These are phyloP conservation scores for Tetragonula carbonaria DNA, from an alignment of 2,888 invertebrate genomes.

Conservation along the genomic window DNA sequence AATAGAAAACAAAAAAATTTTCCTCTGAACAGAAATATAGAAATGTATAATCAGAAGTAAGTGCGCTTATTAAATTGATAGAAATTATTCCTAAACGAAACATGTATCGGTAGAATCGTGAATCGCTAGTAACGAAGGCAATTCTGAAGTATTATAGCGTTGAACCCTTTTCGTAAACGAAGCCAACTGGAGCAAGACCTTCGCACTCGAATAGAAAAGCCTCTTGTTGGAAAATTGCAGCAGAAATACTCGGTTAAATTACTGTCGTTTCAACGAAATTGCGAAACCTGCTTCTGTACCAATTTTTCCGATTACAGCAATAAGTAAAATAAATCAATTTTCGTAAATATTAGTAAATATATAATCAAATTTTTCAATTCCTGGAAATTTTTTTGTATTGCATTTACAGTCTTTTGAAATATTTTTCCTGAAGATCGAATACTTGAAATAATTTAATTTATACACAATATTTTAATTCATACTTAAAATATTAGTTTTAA, in stretches of 20 bases:
- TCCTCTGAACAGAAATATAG: neutral
- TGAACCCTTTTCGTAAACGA: neutral
- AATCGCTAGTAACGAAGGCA: constrained; percentile 8
- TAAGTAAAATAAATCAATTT: too few species aligned
- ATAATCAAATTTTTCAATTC: too few species aligned
- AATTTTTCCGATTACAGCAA: neutral
- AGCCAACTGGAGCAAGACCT: constrained; percentile 1
- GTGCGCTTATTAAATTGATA: neutral
- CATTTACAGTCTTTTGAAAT: too few species aligned
- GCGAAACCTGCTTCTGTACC: neutral
- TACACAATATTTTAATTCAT: too few species aligned
- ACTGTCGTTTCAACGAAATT: neutral
- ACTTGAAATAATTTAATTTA: too few species aligned
- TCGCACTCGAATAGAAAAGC: constrained; percentile 5
- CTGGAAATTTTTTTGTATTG: too few species aligned
- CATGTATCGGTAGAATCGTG: neutral
- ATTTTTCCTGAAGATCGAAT: too few species aligned
- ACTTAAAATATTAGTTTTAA: too few species aligned
- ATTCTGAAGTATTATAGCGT: neutral
- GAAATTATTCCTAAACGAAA: neutral
- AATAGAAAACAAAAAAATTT: neutral
- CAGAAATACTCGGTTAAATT: neutral
- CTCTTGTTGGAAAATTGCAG: neutral
- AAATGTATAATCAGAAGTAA: neutral
- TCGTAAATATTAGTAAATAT: too few species aligned